Conservation (phyloP, 2,113 vertebrate species). For the Ploceus nigricollis region DNA sequence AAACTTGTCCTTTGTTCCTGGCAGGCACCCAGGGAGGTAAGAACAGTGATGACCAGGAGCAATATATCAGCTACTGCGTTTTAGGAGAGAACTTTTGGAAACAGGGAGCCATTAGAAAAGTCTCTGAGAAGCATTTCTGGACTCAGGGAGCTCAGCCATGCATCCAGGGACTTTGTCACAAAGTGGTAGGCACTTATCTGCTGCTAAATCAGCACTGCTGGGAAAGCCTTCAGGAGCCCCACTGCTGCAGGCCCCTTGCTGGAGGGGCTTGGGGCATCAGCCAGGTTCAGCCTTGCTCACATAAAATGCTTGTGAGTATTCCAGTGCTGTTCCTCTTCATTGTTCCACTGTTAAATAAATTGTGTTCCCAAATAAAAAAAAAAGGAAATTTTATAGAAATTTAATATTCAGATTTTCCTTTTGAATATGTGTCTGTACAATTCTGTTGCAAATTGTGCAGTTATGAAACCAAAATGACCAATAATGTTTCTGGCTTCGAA, state of each 20-base stretch:
- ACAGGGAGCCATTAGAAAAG: background rate
- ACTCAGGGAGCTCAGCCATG: background rate
- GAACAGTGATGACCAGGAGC: background rate
- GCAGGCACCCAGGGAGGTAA: background rate
- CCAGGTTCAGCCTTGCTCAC: rapidly evolving
- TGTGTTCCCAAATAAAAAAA: background rate
- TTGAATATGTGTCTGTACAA: background rate
- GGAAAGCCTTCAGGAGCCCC: background rate
- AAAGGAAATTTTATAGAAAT: background rate
- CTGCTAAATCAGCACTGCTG: background rate
- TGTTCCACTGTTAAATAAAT: background rate
- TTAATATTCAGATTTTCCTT: background rate
- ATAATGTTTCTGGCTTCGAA: background rate
- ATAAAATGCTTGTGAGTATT: background rate
- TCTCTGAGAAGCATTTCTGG: background rate
- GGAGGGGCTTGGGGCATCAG: background rate
- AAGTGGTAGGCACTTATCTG: background rate
- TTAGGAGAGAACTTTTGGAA: background rate
- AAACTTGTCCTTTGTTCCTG: background rate
- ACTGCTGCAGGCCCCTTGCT: background rate
- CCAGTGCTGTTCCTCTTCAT: background rate
- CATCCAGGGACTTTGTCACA: background rate
- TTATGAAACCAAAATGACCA: background rate
- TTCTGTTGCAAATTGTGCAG: background rate
- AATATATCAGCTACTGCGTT: background rate